Conservation (phyloP, 2,888 invertebrate species). For the Calliopum simillimum region DNA sequence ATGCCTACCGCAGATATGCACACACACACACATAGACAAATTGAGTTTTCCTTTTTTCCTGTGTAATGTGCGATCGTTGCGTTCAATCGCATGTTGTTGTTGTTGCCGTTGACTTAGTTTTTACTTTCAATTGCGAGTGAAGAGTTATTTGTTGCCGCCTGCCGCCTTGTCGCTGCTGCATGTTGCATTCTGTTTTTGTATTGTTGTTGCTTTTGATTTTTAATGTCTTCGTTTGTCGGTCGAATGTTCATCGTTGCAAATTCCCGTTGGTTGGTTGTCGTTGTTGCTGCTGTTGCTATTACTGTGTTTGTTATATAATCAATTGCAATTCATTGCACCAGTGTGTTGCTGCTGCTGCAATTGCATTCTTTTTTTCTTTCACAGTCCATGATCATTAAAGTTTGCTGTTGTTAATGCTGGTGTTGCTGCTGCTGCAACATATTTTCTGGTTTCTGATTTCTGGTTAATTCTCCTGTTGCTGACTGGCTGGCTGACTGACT, state of each 20-base stretch:
- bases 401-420: constrained; percentile 34
- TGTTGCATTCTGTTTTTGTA: neutral
- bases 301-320: constrained; percentile 44
- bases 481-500: constrained; percentile 15
- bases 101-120: constrained; percentile 36
- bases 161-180: constrained; percentile 6
- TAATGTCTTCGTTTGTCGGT: constrained; percentile 21
- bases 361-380: constrained; percentile 26
- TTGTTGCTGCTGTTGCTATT: constrained; percentile 34
- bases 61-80: neutral
- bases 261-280: constrained; percentile 22
- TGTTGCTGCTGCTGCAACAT: constrained; percentile 21
- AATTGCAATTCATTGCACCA: constrained; percentile 45
- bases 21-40: neutral
- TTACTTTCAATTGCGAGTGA: constrained; percentile 28
- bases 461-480: constrained; percentile 16
- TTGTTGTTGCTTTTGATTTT: constrained; percentile 7
- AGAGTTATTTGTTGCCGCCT: constrained; percentile 11
- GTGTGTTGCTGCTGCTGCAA: constrained; percentile 44
- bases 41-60: constrained; percentile 21
- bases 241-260: constrained; percentile 4
- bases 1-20: neutral
- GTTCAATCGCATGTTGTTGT: constrained; percentile 24
- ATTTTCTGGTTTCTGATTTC: constrained; percentile 24
- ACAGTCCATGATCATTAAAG: constrained; percentile 36